Base-by-base conservation (phyloP, 2,113 vertebrate species). In the Corynorhinus townsendii region DNA sequence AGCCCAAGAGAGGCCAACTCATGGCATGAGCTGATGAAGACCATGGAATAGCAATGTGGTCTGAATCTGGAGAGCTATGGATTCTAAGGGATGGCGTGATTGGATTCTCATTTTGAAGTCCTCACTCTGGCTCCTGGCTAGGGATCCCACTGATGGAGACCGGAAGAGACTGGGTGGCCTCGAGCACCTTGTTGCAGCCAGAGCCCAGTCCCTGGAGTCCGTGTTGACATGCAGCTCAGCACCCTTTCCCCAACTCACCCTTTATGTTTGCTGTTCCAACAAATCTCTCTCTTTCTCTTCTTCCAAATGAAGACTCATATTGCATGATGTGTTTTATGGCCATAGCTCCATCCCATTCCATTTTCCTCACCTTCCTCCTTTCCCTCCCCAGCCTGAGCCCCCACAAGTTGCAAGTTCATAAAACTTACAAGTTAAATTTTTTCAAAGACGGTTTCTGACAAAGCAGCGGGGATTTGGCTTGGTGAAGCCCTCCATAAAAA, bases 401-500 rank as follows among this genome's bases (percentile, higher is more conserved):
- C 33, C 26, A 24, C 95, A 30, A 11, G 56, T 20, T 62, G 54
- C 84, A 96, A 93, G 95, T 97, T 95, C 59, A 85, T 90, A 88
- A 97, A 96, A 96, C 92, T 94, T 96, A 96, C 0, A 10, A 95
- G 97, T 97, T 97, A 80, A 97, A 92, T 96, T 98, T 98, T 98
- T 98, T 97, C 97, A 97, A 97, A 98, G 97, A 62, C 91, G 95
- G 93, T 97, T 97, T 97, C 96, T 96, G 97, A 97, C 97, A 97
- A 97, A 96, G 93, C 97, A 96, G 91, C 95, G 92, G 93, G 97
- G 98, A 98, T 98, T 98, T 97, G 96, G 97, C 98, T 98, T 98
- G 86, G 90, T 85, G 90, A 96, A 97, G 95, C 84, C 94, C 97
- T 98, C 98, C 97, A 98, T 98, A 97, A 98, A 98, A 98, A 98